Conservation (phyloP, 2,888 invertebrate species). For the Leucoma salicis region DNA sequence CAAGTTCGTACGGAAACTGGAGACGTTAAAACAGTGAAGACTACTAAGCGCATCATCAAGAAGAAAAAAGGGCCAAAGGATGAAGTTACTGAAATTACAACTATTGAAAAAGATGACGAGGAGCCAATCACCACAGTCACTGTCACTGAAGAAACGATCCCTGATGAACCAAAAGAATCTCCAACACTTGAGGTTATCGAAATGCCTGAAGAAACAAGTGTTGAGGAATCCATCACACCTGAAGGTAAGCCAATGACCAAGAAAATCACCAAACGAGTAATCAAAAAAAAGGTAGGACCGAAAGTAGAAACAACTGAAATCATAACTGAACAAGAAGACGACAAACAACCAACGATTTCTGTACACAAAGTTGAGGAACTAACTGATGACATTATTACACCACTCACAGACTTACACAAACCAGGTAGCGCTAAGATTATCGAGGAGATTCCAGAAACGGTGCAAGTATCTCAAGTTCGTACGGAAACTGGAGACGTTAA, state of each 20-base stretch:
- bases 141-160: background rate
- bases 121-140: background rate
- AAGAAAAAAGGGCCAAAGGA: background rate
- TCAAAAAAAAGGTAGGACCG: background rate
- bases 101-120: background rate
- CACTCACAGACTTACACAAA: background rate
- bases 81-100: background rate
- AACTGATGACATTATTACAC: background rate
- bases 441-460: conserved; percentile 48
- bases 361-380: background rate
- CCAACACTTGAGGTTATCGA: background rate
- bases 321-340: background rate
- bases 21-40: background rate
- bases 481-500: conserved; percentile 29
- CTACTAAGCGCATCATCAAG: background rate
- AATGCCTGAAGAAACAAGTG: background rate
- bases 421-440: conserved; percentile 2
- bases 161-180: background rate
- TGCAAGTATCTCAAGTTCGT: conserved; percentile 47
- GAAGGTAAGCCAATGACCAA: background rate
- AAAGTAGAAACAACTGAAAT: background rate
- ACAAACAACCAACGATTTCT: background rate
- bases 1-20: background rate
- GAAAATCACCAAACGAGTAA: background rate
- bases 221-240: background rate